phyloP scores from a whole-genome alignment of 2,888 invertebrate species.

The Drosophila mulleri region DNA sequence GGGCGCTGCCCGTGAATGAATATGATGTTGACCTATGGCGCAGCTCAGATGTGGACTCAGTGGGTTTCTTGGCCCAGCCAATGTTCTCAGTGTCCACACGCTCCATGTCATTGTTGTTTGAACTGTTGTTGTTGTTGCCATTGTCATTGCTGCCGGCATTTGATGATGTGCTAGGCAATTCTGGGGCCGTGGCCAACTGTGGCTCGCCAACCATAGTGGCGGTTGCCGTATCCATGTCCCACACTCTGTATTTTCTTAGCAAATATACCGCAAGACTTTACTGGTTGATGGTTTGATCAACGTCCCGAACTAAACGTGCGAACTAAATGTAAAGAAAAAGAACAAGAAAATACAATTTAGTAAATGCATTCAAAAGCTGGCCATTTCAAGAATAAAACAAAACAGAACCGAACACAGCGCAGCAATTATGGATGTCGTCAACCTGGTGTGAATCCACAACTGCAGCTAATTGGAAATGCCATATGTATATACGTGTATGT shows the following conservation, averaged over 20 bases:
- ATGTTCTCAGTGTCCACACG: slow-evolving; percentile 49
- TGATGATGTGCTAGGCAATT: slow-evolving; percentile 56
- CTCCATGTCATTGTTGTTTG: background rate
- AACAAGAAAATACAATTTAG: background rate
- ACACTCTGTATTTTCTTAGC: background rate
- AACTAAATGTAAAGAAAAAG: background rate
- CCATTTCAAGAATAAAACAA: too few species aligned
- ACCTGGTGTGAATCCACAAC: slow-evolving; percentile 27
- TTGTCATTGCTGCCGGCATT: background rate
- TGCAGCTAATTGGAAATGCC: slow-evolving; percentile 31
- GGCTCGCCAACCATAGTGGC: slow-evolving; percentile 42
- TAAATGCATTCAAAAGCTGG: background rate
- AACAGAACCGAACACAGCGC: background rate
- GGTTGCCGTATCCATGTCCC: slow-evolving; percentile 60
- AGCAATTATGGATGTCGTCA: slow-evolving; percentile 11
- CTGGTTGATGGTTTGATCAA: background rate
- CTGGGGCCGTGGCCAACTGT: slow-evolving; percentile 47
- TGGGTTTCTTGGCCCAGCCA: slow-evolving; percentile 35
- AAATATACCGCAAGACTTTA: background rate
- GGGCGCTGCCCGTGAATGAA: slow-evolving; percentile 76
- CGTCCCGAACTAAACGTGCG: background rate
- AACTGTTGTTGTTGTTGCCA: background rate
- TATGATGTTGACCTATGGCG: slow-evolving; percentile 68
- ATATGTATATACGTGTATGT: background rate
- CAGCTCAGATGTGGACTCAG: slow-evolving; percentile 43